Evolutionary conservation across 2,888 invertebrate genomes (phyloP).

Genomic region (Thymelicus sylvestris): DNA sequence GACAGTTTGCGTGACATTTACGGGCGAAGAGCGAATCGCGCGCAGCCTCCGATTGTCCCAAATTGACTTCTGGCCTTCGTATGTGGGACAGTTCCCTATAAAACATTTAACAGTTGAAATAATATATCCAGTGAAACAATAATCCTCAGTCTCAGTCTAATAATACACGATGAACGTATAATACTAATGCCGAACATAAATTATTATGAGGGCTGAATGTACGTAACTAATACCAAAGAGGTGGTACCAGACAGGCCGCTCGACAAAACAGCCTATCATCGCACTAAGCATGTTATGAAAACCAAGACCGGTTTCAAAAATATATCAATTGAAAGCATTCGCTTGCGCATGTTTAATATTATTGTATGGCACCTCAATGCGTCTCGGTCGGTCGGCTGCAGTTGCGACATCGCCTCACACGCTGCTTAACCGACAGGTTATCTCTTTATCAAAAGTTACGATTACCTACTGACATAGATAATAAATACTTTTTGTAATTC

Average conservation of each 20-base stretch:
- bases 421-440: constrained; percentile 64
- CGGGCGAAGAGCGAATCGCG: constrained; percentile 58
- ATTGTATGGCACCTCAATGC: constrained; percentile 65
- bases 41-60: constrained; percentile 64
- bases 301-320: constrained; percentile 78
- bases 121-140: neutral
- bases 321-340: constrained; percentile 81
- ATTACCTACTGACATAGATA: constrained; percentile 37
- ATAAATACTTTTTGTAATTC: constrained; percentile 18
- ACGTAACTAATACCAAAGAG: constrained; percentile 22
- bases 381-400: constrained; percentile 41
- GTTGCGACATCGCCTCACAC: constrained; percentile 67
- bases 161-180: neutral
- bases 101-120: constrained; percentile 11
- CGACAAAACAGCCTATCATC: constrained; percentile 46
- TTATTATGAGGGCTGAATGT: neutral
- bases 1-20: constrained; percentile 72
- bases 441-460: constrained; percentile 45
- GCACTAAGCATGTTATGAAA: constrained; percentile 71
- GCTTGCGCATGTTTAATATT: constrained; percentile 71
- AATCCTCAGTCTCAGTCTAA: constrained; percentile 5
- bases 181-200: constrained; percentile 33
- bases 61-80: constrained; percentile 73
- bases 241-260: constrained; percentile 42
- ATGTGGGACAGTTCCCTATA: constrained; percentile 63